Evolutionary conservation across 1,140 invertebrate species (phyloP).

Genomic region (Dendroctonus ponderosae): DNA sequence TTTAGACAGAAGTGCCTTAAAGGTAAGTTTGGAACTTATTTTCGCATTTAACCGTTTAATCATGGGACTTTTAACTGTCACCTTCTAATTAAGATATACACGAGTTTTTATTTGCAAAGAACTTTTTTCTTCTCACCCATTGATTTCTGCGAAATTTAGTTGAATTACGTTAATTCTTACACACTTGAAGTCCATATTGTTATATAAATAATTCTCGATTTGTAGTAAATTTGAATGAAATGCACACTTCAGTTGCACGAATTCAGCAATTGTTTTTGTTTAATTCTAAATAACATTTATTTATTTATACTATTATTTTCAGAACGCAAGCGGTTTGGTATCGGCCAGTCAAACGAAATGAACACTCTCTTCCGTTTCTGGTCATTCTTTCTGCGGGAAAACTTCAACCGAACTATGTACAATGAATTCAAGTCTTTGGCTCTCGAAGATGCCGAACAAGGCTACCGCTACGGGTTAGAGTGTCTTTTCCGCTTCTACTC

Average conservation of each 20-base stretch:
- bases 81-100: too few species aligned
- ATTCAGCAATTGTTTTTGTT: too few species aligned
- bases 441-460: constrained; percentile 86
- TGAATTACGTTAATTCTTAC: too few species aligned
- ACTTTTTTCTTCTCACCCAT: too few species aligned
- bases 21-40: constrained; percentile 58
- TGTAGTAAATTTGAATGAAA: too few species aligned
- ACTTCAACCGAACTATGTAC: constrained; percentile 99
- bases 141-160: too few species aligned
- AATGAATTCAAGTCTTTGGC: constrained; percentile 90
- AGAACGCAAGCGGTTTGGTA: constrained; percentile 89
- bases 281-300: neutral
- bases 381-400: constrained; percentile 98
- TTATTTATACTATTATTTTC: constrained; percentile 44
- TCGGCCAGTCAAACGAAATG: constrained; percentile 94
- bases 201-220: too few species aligned
- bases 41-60: neutral
- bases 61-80: neutral
- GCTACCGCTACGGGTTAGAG: constrained; percentile 90
- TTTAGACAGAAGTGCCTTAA: constrained; percentile 91
- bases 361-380: constrained; percentile 98
- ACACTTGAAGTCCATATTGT: too few species aligned
- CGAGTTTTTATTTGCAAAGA: too few species aligned
- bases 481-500: constrained; percentile 98
- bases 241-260: too few species aligned